Base-by-base conservation (phyloP, 2,113 vertebrate species). In the Taxidea taxus region DNA sequence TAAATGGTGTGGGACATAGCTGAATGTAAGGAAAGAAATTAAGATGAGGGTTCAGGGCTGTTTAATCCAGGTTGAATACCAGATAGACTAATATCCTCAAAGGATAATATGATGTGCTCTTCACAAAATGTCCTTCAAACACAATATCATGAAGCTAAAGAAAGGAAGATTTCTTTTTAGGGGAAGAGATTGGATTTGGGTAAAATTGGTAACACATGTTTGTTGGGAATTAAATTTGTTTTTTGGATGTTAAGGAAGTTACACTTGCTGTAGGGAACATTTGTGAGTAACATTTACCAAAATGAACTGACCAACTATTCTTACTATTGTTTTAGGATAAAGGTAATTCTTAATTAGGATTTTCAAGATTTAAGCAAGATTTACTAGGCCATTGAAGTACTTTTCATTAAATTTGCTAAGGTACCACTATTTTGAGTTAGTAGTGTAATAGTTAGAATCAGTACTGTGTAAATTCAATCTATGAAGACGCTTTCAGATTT, bases 51-150 rank as follows among this genome's bases (percentile, higher is more conserved):
- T 92, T 97, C 91, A 94, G 91, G 54, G 68, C 60, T 95, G 56
- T 91, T 95, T 97, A 97, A 94, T 23, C 87, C 44, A 97, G 18
- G 34, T 12, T 34, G 95, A 97, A 96, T 39, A 85, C 82, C 93
- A 95, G 29, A 96, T 78, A 93, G 96, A 93, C 31, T 84, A 64
- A 7, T 92, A 87, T 86, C 86, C 37, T 93, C 47, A 80, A 0
- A 2, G 51, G 66, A 86, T n/a, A 77, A 80, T 97, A 97, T 49
- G 72, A 58, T 70, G 20, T 82, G 74, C 91, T 94, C 51, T 7
- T 90, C 6, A 81, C 23, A 96, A 97, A 94, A 95, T 21, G 81
- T 44, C 86, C 62, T 89, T 58, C 72, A 89, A 92, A 81, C 0
- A 34, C 70, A 92, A 37, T 68, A 95, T 91, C 14, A 87, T 3